Evolutionary conservation across 2,113 vertebrate species (phyloP).

Genomic region (Myodes glareolus): DNA sequence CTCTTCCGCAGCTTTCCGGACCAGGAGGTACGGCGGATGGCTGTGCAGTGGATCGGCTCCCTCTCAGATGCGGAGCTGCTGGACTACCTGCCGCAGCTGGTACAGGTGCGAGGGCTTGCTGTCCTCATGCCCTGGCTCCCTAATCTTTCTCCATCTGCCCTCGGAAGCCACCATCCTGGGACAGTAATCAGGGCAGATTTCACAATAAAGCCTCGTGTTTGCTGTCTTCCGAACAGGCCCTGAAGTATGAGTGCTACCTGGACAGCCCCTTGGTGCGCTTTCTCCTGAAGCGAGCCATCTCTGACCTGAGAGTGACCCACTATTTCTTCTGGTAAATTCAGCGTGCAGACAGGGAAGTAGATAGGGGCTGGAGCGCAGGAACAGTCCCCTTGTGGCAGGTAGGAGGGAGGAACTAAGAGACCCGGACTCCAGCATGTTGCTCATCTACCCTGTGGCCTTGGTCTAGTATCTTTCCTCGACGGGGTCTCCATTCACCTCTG

Average conservation of each 20-base stretch:
- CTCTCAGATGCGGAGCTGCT: slow-evolving; percentile 95
- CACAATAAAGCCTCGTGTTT: neutral
- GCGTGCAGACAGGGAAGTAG: neutral
- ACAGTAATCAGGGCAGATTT: neutral
- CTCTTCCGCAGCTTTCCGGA: slow-evolving; percentile 92
- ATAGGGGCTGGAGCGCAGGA: fast-evolving
- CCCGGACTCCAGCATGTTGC: neutral
- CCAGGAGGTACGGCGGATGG: slow-evolving; percentile 95
- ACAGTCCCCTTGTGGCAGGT: fast-evolving
- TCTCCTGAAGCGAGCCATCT: slow-evolving; percentile 94
- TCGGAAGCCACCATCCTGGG: neutral
- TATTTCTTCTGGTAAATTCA: slow-evolving; percentile 95
- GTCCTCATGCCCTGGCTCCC: neutral
- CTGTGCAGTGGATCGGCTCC: slow-evolving; percentile 96
- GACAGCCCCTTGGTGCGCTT: slow-evolving; percentile 97
- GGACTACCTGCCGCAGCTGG: slow-evolving; percentile 97
- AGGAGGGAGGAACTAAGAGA: neutral
- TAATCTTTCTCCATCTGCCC: neutral
- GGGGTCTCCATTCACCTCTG: neutral
- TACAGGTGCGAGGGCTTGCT: slow-evolving; percentile 89
- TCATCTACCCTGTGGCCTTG: neutral
- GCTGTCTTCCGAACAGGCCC: slow-evolving; percentile 86
- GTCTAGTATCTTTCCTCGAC: neutral
- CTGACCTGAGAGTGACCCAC: slow-evolving; percentile 94
- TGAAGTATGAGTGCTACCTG: slow-evolving; percentile 99